Percentiles rank a stretch among this genome's conserved stretches.
Evolutionary conservation across 1,140 invertebrate species (phyloP).

Genomic region (Druon quercuslanigerum): DNA sequence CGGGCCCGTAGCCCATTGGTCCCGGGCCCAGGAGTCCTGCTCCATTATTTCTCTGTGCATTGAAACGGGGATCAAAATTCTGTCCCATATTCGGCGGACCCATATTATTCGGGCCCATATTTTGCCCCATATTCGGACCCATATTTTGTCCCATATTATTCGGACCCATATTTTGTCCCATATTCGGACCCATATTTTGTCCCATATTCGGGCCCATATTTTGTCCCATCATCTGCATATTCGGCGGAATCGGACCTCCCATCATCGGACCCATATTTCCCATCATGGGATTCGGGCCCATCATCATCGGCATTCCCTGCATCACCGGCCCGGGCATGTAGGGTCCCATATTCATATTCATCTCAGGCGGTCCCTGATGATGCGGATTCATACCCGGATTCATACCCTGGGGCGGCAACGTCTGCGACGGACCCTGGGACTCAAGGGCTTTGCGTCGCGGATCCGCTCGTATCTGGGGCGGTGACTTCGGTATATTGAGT

Average conservation of each 20-base stretch:
- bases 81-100: conserved; percentile 60
- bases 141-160: too few species aligned
- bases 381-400: conserved; percentile 74
- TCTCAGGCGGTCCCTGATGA: conserved; percentile 62
- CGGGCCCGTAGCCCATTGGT: conserved; percentile 61
- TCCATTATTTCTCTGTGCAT: conserved; percentile 65
- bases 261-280: conserved; percentile 66
- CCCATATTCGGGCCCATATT: conserved; percentile 36
- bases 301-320: conserved; percentile 70
- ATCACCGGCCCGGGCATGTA: conserved; percentile 73
- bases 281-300: conserved; percentile 73
- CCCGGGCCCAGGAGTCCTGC: conserved; percentile 69
- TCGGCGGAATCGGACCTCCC: conserved; percentile 39
- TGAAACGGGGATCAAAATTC: conserved; percentile 67
- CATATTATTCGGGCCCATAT: conserved; percentile 44
- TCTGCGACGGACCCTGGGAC: conserved; percentile 55
- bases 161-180: conserved; percentile 70
- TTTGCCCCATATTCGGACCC: conserved; percentile 23
- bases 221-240: conserved; percentile 42
- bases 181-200: conserved; percentile 72
- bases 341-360: conserved; percentile 76
- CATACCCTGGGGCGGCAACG: conserved; percentile 70
- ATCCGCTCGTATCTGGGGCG: conserved; percentile 72
- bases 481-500: conserved; percentile 68
- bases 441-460: conserved; percentile 78